phyloP scores from a whole-genome alignment of 2,888 invertebrate genomes.

The Chloroclystis v-ata region DNA sequence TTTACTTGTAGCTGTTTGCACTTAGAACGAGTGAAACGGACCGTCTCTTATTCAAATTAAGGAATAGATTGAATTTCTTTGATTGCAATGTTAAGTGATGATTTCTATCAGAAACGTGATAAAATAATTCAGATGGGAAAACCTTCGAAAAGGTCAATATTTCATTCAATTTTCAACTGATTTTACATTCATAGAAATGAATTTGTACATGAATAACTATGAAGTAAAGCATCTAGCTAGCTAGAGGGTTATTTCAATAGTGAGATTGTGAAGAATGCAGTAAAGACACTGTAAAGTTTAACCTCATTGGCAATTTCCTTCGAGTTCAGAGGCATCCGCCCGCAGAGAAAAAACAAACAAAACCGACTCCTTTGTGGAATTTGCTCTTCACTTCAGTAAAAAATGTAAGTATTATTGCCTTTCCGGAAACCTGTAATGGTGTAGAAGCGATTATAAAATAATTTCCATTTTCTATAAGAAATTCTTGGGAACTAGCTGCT shows the following conservation, averaged over 20 bases:
- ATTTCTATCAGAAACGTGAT: background rate
- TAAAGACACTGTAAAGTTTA: constrained; percentile 32
- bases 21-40: constrained; percentile 14
- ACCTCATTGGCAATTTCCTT: constrained; percentile 40
- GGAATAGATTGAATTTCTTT: constrained; percentile 17
- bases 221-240: background rate
- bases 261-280: constrained; percentile 5
- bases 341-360: constrained; percentile 37
- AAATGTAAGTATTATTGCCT: constrained; percentile 36
- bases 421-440: constrained; percentile 22
- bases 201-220: constrained; percentile 1
- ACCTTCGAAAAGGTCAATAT: background rate
- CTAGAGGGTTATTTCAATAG: too few relatives aligned
- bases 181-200: background rate
- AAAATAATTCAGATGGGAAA: background rate
- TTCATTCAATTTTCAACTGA: background rate
- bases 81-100: constrained; percentile 2
- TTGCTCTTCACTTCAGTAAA: constrained; percentile 33
- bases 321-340: constrained; percentile 34
- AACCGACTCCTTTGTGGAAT: constrained; percentile 37
- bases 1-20: constrained; percentile 27
- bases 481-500: too few relatives aligned
- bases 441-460: constrained; percentile 20
- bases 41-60: constrained; percentile 17
- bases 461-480: constrained; percentile 12